Conservation (phyloP, 2,113 vertebrate genomes). For the Ptychochromis oligacanthus region DNA sequence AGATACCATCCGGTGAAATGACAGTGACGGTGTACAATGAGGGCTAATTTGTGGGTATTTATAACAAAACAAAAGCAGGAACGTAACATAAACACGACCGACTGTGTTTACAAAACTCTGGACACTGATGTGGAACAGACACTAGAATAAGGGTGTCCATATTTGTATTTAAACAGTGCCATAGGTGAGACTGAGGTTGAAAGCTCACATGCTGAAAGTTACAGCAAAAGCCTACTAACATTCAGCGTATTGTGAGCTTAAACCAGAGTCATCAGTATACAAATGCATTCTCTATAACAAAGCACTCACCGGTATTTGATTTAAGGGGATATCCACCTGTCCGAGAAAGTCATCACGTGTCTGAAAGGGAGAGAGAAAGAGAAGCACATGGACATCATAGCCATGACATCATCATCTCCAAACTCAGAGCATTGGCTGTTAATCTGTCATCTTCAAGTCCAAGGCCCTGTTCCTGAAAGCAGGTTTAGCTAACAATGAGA, state of each 20-base stretch:
- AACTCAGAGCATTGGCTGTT: not conserved
- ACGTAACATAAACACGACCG: slow-evolving; percentile 55
- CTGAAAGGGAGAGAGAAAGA: slow-evolving; percentile 73
- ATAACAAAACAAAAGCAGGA: slow-evolving; percentile 60
- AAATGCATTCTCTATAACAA: not conserved
- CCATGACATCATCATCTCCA: slow-evolving; percentile 2
- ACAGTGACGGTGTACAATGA: slow-evolving; percentile 8
- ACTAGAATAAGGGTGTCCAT: slow-evolving; percentile 37
- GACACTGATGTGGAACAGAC: slow-evolving; percentile 66
- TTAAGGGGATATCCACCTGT: slow-evolving; percentile 95
- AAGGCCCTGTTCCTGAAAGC: not conserved
- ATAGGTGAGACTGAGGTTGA: slow-evolving; percentile 35
- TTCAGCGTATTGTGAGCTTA: not conserved
- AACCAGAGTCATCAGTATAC: not conserved
- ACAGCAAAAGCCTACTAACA: slow-evolving; percentile 5
- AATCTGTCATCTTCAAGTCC: not conserved
- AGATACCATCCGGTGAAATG: slow-evolving; percentile 24
- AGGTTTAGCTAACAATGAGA: not conserved
- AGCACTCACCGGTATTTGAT: slow-evolving; percentile 92
- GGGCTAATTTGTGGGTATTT: slow-evolving; percentile 51
- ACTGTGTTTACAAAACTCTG: slow-evolving; percentile 66
- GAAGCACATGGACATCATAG: slow-evolving; percentile 23
- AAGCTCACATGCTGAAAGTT: not conserved
- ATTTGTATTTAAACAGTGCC: slow-evolving; percentile 45
- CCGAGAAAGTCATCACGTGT: slow-evolving; percentile 98